Base-by-base conservation (phyloP, 2,888 invertebrate species). In the Epirrhoe tristata region DNA sequence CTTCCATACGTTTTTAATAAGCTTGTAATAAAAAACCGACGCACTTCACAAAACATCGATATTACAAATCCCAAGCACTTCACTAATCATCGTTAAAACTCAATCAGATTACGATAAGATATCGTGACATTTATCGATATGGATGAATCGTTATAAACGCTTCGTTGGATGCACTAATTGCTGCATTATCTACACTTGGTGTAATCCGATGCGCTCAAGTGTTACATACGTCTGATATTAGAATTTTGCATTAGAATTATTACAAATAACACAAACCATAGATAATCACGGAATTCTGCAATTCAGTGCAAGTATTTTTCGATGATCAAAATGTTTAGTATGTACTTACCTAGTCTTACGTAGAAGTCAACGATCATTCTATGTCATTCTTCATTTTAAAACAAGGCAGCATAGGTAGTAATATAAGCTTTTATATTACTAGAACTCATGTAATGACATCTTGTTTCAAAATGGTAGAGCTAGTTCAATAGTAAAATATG, bases 151-250 rank as follows among this genome's bases (percentile, higher is more conserved):
- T 68, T 68, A 71, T 80, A 77, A 43, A 78, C 81, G 78, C 75
- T 73, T 69, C 72, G 74, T 76, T 75, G 78, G 70, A 71, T 77
- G 60, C 63, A 60, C 71, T 83, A 82, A 87, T 86, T 86, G 83
- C 76, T 66, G 71, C 76, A 58, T 65, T 58, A 68, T 68, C 64
- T 58, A 50, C 70, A 83, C 84, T 85, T 69, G 73, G 86, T 81
- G 81, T 89, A 87, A 87, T 71, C 70, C 63, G 64, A 78, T 67
- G 78, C 87, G 81, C 82, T 79, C 17, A 31, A 60, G 60, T 63
- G 67, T 39, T 53, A 63, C 32, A 60, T 56, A 39, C 46, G 24
- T 31, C 57, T 46, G 52, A 65, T 60, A 56, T 56, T 60, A 56
- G 31, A 16, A 56, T 52, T 52, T 52, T 4, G 43, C 56, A 48